Conservation (phyloP, 2,797 vertebrate species). For the Tachyglossus aculeatus region DNA sequence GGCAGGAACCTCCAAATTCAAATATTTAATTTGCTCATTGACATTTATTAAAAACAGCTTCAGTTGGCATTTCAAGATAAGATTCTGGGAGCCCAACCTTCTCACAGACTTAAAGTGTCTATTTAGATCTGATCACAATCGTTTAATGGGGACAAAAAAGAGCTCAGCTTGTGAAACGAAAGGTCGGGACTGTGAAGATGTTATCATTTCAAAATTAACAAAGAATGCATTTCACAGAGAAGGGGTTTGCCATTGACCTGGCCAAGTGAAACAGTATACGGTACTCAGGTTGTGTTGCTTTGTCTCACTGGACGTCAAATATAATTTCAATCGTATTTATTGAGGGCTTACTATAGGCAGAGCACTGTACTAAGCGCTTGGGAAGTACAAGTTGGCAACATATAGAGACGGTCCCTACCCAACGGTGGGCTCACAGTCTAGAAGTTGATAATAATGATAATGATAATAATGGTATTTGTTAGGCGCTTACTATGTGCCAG, state of each 20-base stretch:
- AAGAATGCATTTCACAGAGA: constrained; percentile 8
- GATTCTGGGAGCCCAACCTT: constrained; percentile 34
- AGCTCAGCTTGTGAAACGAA: constrained; percentile 28
- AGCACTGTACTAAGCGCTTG: no score
- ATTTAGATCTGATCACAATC: constrained; percentile 48
- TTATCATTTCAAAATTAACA: constrained; percentile 6
- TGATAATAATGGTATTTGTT: no score
- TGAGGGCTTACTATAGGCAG: no score
- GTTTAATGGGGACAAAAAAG: constrained; percentile 33
- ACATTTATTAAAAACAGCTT: constrained; percentile 63
- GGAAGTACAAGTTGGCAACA: no score
- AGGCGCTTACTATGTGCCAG: no score
- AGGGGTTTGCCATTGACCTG: constrained; percentile 23
- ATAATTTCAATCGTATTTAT: no score
- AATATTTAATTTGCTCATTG: constrained; percentile 64
- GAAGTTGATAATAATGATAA: no score
- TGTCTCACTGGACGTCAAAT: no score
- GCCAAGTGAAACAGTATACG: neutral
- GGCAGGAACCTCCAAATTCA: constrained; percentile 56
- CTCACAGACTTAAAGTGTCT: constrained; percentile 29
- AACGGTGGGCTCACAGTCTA: no score
- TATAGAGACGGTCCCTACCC: no score
- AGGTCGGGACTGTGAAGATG: constrained; percentile 22
- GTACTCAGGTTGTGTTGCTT: no score
- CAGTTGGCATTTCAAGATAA: constrained; percentile 50